Conservation (phyloP, 2,113 vertebrate genomes). For the Thunnus maccoyii region DNA sequence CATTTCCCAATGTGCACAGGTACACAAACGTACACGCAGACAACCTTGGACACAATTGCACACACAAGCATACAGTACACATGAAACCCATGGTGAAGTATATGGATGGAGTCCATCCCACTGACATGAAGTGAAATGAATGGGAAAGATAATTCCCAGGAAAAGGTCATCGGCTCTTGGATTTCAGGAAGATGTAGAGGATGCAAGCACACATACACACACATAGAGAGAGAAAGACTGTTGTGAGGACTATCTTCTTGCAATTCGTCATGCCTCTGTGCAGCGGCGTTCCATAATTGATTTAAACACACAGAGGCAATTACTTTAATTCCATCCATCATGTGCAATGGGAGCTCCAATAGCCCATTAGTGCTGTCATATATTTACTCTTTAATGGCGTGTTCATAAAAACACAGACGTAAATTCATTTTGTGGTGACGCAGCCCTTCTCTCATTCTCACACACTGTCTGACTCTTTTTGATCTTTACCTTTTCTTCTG, state of each 20-base stretch:
- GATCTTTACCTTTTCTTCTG: not conserved
- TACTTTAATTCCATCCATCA: slow-evolving; percentile 81
- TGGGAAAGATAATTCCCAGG: slow-evolving; percentile 54
- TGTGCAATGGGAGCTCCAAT: slow-evolving; percentile 66
- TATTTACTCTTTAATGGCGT: slow-evolving; percentile 78
- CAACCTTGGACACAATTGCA: not conserved
- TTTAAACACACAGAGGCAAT: slow-evolving; percentile 79
- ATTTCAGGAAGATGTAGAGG: slow-evolving; percentile 27
- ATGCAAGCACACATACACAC: slow-evolving; percentile 22
- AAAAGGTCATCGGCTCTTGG: slow-evolving; percentile 61
- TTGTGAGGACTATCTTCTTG: slow-evolving; percentile 44
- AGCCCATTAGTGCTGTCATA: slow-evolving; percentile 74
- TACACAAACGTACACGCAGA: slow-evolving; percentile 11
- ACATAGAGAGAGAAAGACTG: slow-evolving; percentile 1
- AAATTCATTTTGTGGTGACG: slow-evolving; percentile 44
- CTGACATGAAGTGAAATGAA: slow-evolving; percentile 57
- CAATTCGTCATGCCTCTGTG: slow-evolving; percentile 63
- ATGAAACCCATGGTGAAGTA: not conserved
- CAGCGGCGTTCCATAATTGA: slow-evolving; percentile 68
- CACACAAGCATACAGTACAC: slow-evolving; percentile 3
- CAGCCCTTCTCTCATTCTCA: slow-evolving; percentile 27
- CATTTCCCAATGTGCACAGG: slow-evolving; percentile 31
- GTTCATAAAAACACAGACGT: slow-evolving; percentile 68
- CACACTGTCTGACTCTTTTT: slow-evolving; percentile 16
- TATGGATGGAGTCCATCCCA: slow-evolving; percentile 24